Conservation (phyloP, 1,140 invertebrate species). For the Schlechtendalia chinensis region DNA sequence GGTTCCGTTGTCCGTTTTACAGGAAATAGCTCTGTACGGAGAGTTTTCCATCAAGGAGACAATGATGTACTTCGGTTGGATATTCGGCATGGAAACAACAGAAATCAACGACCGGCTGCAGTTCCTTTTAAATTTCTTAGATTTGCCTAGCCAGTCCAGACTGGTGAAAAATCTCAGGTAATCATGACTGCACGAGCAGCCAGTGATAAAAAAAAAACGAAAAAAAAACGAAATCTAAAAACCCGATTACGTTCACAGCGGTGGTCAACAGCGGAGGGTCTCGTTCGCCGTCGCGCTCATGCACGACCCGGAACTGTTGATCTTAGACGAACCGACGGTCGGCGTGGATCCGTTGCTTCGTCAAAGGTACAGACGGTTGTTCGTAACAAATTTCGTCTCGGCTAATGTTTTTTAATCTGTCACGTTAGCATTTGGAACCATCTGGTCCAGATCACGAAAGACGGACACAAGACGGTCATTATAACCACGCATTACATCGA, state of each 20-base stretch:
- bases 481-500: slow-evolving; percentile 98
- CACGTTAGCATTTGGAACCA: slow-evolving; percentile 86
- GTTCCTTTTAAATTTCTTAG: slow-evolving; percentile 73
- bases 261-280: slow-evolving; percentile 85
- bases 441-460: slow-evolving; percentile 81
- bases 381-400: background rate
- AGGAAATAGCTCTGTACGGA: slow-evolving; percentile 87
- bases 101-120: slow-evolving; percentile 74
- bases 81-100: slow-evolving; percentile 73
- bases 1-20: slow-evolving; percentile 52
- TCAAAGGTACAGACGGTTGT: slow-evolving; percentile 64
- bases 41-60: slow-evolving; percentile 90
- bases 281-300: slow-evolving; percentile 84
- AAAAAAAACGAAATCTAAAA: too few relatives aligned
- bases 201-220: too few relatives aligned
- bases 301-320: slow-evolving; percentile 85
- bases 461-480: slow-evolving; percentile 86
- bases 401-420: background rate
- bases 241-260: slow-evolving; percentile 57
- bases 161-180: slow-evolving; percentile 75
- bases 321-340: slow-evolving; percentile 92
- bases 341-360: slow-evolving; percentile 91
- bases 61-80: slow-evolving; percentile 86
- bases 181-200: too few relatives aligned
- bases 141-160: slow-evolving; percentile 62